phyloP scores from a whole-genome alignment of 2,888 invertebrate species.

The Zeuzera pyrina region DNA sequence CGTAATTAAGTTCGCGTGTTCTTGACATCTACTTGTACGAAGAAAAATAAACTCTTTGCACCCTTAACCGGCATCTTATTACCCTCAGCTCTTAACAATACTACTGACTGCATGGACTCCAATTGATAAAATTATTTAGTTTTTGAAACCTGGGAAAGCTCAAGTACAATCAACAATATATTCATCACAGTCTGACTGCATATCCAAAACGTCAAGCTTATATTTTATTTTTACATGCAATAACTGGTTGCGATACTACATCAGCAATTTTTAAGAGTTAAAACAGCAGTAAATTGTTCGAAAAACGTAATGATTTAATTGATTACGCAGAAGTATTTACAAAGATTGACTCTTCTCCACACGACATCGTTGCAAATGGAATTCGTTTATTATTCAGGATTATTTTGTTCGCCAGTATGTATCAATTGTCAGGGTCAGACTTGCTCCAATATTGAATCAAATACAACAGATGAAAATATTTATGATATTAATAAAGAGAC shows the following conservation, averaged over 20 bases:
- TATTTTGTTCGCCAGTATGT: slow-evolving; percentile 8
- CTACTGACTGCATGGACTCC: slow-evolving; percentile 3
- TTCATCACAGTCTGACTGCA: slow-evolving; percentile 1
- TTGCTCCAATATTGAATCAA: slow-evolving; percentile 4
- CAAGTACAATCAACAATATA: slow-evolving; percentile 3
- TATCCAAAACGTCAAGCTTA: slow-evolving; percentile 7
- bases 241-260: slow-evolving; percentile 12
- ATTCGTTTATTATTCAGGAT: slow-evolving; percentile 23
- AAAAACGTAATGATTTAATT: slow-evolving; percentile 5
- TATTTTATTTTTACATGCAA: slow-evolving; percentile 10
- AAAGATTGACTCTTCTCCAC: slow-evolving; percentile 15
- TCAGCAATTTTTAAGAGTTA: slow-evolving; percentile 16
- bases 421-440: slow-evolving; percentile 7
- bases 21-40: too few species aligned
- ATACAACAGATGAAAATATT: slow-evolving; percentile 7
- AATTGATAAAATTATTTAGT: slow-evolving; percentile 4
- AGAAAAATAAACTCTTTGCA: too few species aligned
- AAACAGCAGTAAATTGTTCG: slow-evolving; percentile 9
- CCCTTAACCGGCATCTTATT: too few species aligned
- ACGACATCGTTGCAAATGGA: slow-evolving; percentile 18
- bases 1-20: too few species aligned
- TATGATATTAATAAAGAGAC: not conserved
- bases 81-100: too few species aligned
- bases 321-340: slow-evolving; percentile 9
- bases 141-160: slow-evolving; percentile 4